Evolutionary conservation across 2,888 invertebrate species (phyloP).

Genomic region (Cyrtodaria siliqua): DNA sequence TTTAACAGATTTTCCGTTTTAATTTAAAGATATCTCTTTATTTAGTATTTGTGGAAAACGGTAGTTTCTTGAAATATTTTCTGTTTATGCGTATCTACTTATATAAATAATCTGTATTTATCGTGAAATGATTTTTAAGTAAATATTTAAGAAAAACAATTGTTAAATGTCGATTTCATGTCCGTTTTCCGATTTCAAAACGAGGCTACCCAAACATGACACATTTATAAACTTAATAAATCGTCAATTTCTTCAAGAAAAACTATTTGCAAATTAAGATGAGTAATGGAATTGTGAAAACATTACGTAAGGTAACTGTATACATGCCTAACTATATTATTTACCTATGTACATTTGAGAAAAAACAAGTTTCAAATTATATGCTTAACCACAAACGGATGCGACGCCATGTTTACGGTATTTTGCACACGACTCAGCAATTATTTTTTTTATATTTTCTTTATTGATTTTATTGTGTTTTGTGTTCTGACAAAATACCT

Average conservation of each 20-base stretch:
- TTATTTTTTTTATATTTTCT: neutral
- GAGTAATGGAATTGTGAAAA: too few relatives aligned
- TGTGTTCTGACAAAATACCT: too few relatives aligned
- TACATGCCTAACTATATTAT: too few relatives aligned
- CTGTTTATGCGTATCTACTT: neutral
- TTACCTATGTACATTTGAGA: too few relatives aligned
- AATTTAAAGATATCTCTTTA: neutral
- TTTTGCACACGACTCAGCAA: slow-evolving; percentile 5
- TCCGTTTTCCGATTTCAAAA: slow-evolving; percentile 8
- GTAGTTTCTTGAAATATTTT: neutral
- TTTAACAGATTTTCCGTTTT: neutral
- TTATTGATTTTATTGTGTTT: too few relatives aligned
- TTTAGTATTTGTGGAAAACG: neutral
- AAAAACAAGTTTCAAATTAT: neutral
- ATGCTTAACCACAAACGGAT: slow-evolving; percentile 24
- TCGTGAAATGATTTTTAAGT: neutral
- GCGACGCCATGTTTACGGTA: slow-evolving; percentile 35
- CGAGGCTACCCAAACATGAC: slow-evolving; percentile 35
- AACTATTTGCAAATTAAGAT: too few relatives aligned
- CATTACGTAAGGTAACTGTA: too few relatives aligned
- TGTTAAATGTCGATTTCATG: neutral
- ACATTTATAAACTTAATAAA: slow-evolving; percentile 9
- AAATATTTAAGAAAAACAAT: too few relatives aligned
- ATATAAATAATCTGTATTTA: neutral
- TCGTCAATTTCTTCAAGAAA: too few relatives aligned